Conservation (phyloP, 2,888 invertebrate species). For the Elmis aenea region DNA sequence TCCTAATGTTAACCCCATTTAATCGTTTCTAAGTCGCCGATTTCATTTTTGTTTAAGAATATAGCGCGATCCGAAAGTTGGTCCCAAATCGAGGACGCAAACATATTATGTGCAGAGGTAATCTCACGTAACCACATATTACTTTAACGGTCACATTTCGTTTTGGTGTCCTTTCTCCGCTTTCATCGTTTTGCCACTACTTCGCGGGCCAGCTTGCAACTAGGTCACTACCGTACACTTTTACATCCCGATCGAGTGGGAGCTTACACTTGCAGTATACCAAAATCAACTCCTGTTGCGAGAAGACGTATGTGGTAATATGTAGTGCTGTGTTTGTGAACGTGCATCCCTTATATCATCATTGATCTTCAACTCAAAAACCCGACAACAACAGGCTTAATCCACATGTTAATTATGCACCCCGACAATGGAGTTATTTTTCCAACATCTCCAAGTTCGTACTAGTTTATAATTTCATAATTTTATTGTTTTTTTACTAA, state of each 20-base stretch:
- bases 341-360: constrained; percentile 30
- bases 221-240: constrained; percentile 49
- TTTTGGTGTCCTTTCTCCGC: constrained; percentile 47
- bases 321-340: constrained; percentile 26
- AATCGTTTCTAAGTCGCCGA: constrained; percentile 24
- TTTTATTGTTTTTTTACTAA: background rate
- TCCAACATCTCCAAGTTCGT: constrained; percentile 41
- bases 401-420: constrained; percentile 40
- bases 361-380: constrained; percentile 39
- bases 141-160: constrained; percentile 46
- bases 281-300: constrained; percentile 28
- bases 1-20: constrained; percentile 25
- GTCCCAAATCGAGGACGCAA: constrained; percentile 40
- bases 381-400: constrained; percentile 22
- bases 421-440: constrained; percentile 46
- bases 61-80: constrained; percentile 34
- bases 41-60: constrained; percentile 46
- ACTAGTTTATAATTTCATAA: constrained; percentile 1
- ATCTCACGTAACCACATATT: constrained; percentile 47
- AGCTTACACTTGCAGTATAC: constrained; percentile 40
- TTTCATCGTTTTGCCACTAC: constrained; percentile 47
- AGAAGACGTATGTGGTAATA: constrained; percentile 31
- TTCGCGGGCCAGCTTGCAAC: constrained; percentile 41
- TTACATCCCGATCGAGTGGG: constrained; percentile 41
- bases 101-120: constrained; percentile 45